Conservation (phyloP, 2,113 vertebrate species). For the Ardeotis arabs region DNA sequence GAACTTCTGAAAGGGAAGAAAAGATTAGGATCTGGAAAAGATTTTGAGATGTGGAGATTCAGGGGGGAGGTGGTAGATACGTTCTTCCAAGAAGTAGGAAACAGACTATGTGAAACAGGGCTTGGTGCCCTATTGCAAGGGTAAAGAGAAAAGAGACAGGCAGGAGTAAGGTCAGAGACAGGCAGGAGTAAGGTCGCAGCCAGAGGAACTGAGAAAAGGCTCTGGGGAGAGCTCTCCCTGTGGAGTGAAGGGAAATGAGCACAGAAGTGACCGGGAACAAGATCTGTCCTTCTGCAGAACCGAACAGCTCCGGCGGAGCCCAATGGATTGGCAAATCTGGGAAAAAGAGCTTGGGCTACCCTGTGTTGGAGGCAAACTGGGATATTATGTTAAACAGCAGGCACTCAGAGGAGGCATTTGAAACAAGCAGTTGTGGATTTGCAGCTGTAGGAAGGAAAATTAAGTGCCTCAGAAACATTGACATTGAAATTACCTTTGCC, state of each 20-base stretch:
- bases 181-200: background rate
- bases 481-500: background rate
- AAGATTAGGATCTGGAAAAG: background rate
- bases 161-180: background rate
- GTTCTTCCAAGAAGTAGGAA: background rate
- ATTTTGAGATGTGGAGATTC: background rate
- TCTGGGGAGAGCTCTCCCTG: background rate
- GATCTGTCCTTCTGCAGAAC: background rate
- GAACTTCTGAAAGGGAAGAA: background rate
- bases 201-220: background rate
- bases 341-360: background rate
- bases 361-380: background rate
- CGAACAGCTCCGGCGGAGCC: background rate
- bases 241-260: accelerated
- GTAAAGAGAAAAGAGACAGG: background rate
- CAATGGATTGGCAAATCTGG: background rate
- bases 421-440: background rate
- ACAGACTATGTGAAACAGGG: background rate
- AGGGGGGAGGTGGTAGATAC: background rate
- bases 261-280: background rate
- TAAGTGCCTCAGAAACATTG: background rate
- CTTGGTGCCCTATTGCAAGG: background rate
- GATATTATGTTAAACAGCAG: background rate
- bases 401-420: background rate
- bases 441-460: background rate